Conservation (phyloP, 2,888 invertebrate species). For the Elegia similella region DNA sequence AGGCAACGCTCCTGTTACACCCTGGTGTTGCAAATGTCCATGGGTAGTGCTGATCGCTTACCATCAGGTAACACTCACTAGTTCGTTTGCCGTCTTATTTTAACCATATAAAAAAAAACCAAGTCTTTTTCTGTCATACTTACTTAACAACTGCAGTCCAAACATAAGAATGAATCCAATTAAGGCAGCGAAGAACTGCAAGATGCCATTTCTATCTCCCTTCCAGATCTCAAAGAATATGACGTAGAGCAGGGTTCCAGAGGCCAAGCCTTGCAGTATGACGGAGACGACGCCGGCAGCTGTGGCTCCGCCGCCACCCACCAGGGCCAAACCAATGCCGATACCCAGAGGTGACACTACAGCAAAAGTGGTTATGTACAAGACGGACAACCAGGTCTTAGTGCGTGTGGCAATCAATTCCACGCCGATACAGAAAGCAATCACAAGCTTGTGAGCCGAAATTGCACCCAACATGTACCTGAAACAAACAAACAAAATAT, state of each 20-base stretch:
- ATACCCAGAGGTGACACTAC: constrained; percentile 91
- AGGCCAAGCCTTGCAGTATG: constrained; percentile 91
- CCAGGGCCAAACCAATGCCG: constrained; percentile 86
- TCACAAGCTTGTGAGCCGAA: constrained; percentile 91
- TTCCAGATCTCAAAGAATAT: constrained; percentile 97
- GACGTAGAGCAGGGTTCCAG: constrained; percentile 96
- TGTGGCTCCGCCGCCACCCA: constrained; percentile 79
- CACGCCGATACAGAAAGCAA: constrained; percentile 93
- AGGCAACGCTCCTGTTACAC: too few species aligned
- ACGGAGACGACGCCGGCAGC: constrained; percentile 84
- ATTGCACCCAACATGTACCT: constrained; percentile 93
- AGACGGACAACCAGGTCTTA: constrained; percentile 80
- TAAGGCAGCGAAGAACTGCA: constrained; percentile 85
- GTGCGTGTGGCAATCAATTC: constrained; percentile 89
- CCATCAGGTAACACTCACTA: too few species aligned
- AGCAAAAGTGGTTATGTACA: constrained; percentile 89
- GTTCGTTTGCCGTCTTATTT: too few species aligned
- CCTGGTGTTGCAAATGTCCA: too few species aligned
- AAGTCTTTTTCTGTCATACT: constrained; percentile 64
- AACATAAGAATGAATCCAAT: constrained; percentile 88
- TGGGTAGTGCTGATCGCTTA: too few species aligned
- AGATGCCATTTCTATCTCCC: constrained; percentile 79
- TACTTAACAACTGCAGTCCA: constrained; percentile 83
- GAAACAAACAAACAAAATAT: constrained; percentile 28
- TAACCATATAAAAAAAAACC: too few species aligned